Evolutionary conservation across 2,888 invertebrate species (phyloP).

Genomic region (Macrophya alboannulata): DNA sequence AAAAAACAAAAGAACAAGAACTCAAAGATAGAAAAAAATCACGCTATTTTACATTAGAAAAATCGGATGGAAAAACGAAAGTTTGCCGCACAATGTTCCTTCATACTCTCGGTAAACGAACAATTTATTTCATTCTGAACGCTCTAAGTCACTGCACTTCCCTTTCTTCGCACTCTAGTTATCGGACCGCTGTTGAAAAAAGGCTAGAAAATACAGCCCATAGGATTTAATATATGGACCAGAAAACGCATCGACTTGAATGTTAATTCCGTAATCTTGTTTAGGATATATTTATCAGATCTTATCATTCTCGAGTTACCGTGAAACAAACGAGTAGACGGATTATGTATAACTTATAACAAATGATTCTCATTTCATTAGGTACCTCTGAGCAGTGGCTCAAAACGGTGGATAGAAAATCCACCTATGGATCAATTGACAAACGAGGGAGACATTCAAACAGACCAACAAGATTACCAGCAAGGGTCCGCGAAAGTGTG

Average conservation of each 20-base stretch:
- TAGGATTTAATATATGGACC: neutral
- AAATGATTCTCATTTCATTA: constrained; percentile 1
- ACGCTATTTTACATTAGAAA: neutral
- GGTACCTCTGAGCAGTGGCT: constrained; percentile 50
- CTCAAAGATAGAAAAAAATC: neutral
- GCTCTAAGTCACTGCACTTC: no score
- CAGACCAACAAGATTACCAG: constrained; percentile 48
- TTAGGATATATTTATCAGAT: no score
- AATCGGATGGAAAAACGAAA: constrained; percentile 48
- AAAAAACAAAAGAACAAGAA: neutral
- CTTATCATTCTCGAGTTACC: no score
- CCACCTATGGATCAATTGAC: neutral
- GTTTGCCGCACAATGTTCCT: constrained; percentile 57
- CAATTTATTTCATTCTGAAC: neutral
- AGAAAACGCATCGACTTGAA: no score
- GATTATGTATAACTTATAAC: no score
- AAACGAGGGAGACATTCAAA: constrained; percentile 44
- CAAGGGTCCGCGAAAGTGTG: constrained; percentile 38
- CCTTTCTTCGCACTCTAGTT: no score
- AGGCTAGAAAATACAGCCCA: no score
- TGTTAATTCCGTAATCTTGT: no score
- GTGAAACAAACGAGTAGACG: no score
- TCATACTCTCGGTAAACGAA: constrained; percentile 51
- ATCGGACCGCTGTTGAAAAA: no score
- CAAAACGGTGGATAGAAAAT: constrained; percentile 8